Conservation (phyloP, 1,140 invertebrate species). For the Glomeris maerens region DNA sequence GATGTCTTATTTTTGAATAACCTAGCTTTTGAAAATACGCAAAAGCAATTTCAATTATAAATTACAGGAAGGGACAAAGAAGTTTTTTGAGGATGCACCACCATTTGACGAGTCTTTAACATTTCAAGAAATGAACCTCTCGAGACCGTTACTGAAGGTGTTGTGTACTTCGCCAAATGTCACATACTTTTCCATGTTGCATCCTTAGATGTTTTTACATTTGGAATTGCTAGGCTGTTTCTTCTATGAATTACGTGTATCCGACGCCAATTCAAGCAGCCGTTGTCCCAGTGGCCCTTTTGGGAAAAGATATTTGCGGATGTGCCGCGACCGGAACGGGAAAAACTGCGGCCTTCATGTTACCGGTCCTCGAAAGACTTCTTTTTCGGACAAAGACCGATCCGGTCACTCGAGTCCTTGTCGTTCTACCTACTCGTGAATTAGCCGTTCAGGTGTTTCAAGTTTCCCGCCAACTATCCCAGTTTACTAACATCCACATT, state of each 20-base stretch:
- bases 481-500: slow-evolving; percentile 68
- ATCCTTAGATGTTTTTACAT: slow-evolving; percentile 1
- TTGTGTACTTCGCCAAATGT: slow-evolving; percentile 8
- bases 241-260: slow-evolving; percentile 68
- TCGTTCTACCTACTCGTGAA: slow-evolving; percentile 92
- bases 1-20: slow-evolving; percentile 9
- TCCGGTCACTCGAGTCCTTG: slow-evolving; percentile 65
- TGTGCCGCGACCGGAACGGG: slow-evolving; percentile 96
- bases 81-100: slow-evolving; percentile 53
- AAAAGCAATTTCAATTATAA: slow-evolving; percentile 15
- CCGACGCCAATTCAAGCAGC: slow-evolving; percentile 94
- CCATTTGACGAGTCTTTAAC: slow-evolving; percentile 51
- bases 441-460: slow-evolving; percentile 89
- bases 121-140: slow-evolving; percentile 88
- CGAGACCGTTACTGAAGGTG: slow-evolving; percentile 69
- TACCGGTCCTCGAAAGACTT: slow-evolving; percentile 87
- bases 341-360: slow-evolving; percentile 97
- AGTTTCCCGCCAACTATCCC: slow-evolving; percentile 77
- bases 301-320: slow-evolving; percentile 82
- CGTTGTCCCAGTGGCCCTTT: slow-evolving; percentile 81
- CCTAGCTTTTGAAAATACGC: slow-evolving; percentile 17
- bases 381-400: slow-evolving; percentile 50
- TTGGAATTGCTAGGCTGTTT: slow-evolving; percentile 49
- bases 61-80: slow-evolving; percentile 26
- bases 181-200: not conserved